Evolutionary conservation across 2,888 invertebrate genomes (phyloP).

Genomic region (Nudaria mundana): DNA sequence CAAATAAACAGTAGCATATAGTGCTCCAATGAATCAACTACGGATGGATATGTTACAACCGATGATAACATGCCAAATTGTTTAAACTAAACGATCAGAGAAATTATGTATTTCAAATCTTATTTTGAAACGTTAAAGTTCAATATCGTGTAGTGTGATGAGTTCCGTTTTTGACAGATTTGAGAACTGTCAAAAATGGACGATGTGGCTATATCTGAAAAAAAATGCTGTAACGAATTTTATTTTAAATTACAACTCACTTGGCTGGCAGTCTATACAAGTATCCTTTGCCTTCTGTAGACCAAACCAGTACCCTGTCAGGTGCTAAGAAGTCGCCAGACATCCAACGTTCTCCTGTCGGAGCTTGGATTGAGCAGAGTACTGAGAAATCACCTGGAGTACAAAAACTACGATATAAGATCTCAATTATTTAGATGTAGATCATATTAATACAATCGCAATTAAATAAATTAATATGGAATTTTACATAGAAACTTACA

Average conservation of each 20-base stretch:
- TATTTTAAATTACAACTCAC: constrained; percentile 78
- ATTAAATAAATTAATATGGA: no score
- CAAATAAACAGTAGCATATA: constrained; percentile 41
- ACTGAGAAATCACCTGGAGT: constrained; percentile 95
- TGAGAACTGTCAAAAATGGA: background rate
- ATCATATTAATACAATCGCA: no score
- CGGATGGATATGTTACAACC: constrained; percentile 36
- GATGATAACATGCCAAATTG: constrained; percentile 43
- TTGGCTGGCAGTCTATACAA: constrained; percentile 97
- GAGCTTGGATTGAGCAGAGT: constrained; percentile 94
- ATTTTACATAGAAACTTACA: no score
- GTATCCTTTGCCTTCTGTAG: constrained; percentile 97
- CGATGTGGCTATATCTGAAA: no score
- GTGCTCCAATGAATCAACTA: constrained; percentile 54
- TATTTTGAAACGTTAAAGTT: constrained; percentile 2
- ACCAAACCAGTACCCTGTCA: constrained; percentile 96
- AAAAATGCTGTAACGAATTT: no score
- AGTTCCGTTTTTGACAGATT: background rate
- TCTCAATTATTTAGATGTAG: no score
- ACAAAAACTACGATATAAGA: no score
- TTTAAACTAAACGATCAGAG: constrained; percentile 17
- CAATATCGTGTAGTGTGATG: constrained; percentile 4
- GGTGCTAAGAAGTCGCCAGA: constrained; percentile 96
- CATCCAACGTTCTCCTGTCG: constrained; percentile 94
- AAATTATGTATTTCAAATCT: background rate